Conservation (phyloP, 2,113 vertebrate genomes). For the Sceloporus undulatus region DNA sequence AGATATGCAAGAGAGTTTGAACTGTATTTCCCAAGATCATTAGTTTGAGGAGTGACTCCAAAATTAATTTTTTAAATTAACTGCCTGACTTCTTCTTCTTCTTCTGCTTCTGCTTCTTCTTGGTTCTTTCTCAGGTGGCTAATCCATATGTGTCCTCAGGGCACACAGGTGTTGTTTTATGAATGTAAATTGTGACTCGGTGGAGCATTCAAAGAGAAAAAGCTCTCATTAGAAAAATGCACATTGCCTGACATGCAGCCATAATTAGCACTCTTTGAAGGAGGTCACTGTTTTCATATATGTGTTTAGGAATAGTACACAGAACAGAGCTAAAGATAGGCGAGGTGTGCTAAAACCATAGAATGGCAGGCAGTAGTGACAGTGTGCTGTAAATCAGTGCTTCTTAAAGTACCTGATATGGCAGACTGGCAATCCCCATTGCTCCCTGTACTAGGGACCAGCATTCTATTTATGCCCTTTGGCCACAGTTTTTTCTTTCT, state of each 20-base stretch:
- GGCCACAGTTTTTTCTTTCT: too few relatives aligned
- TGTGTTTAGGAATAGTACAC: not conserved
- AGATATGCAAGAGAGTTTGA: not conserved
- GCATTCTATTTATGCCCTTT: too few relatives aligned
- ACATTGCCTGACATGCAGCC: not conserved
- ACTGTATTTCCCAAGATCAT: constrained; percentile 8
- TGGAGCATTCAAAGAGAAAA: not conserved
- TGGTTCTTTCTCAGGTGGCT: not conserved
- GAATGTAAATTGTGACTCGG: constrained; percentile 24
- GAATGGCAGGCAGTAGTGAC: not conserved
- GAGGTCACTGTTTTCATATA: not conserved
- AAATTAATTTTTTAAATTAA: constrained; percentile 26
- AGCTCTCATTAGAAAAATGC: constrained; percentile 6
- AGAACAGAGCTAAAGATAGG: not conserved
- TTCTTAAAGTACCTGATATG: too few relatives aligned
- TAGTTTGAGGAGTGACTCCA: constrained; percentile 16
- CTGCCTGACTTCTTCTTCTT: not conserved
- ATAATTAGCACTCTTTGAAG: constrained; percentile 11
- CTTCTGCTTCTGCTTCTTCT: not conserved
- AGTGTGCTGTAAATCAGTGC: too few relatives aligned
- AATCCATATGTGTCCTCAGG: constrained; percentile 2
- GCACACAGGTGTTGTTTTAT: constrained; percentile 6
- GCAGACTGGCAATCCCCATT: too few relatives aligned
- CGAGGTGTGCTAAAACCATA: too few relatives aligned
- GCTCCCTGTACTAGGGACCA: too few relatives aligned